phyloP scores from a whole-genome alignment of 2,888 invertebrate genomes.

The Leptopilina syphax region DNA sequence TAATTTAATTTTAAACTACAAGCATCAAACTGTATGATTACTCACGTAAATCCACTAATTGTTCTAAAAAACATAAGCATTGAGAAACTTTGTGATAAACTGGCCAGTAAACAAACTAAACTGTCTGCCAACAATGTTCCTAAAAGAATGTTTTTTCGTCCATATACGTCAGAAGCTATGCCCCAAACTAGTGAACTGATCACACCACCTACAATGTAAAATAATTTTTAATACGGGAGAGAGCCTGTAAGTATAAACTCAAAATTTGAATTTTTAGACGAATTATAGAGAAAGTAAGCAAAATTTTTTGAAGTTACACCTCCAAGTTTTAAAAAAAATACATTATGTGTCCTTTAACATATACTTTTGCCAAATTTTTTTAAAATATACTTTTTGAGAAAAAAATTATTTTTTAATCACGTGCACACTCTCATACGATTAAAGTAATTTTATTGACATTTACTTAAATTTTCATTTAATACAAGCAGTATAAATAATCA shows the following conservation, averaged over 20 bases:
- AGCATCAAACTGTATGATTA: slow-evolving; percentile 42
- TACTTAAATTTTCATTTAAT: neutral
- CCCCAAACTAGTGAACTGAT: slow-evolving; percentile 90
- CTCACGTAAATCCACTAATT: slow-evolving; percentile 81
- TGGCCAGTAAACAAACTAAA: slow-evolving; percentile 79
- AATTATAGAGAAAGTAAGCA: too few relatives aligned
- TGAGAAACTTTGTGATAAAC: slow-evolving; percentile 80
- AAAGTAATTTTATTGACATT: neutral
- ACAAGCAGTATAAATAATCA: neutral
- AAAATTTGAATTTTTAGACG: too few relatives aligned
- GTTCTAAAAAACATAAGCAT: slow-evolving; percentile 81
- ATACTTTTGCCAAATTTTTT: too few relatives aligned
- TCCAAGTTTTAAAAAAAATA: too few relatives aligned
- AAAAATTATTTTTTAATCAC: too few relatives aligned
- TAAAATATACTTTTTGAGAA: too few relatives aligned
- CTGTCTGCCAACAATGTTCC: slow-evolving; percentile 78
- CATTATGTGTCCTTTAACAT: too few relatives aligned
- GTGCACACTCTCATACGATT: too few relatives aligned
- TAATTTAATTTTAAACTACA: slow-evolving; percentile 10
- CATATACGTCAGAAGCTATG: slow-evolving; percentile 85
- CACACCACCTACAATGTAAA: slow-evolving; percentile 79
- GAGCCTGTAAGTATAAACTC: too few relatives aligned
- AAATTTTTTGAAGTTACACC: too few relatives aligned
- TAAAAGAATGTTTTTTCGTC: slow-evolving; percentile 81
- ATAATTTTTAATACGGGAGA: neutral